A percentile compares a stretch with the other conserved stretches of the same genome.
phyloP scores from a whole-genome alignment of 2,888 invertebrate genomes.

The Drosophila nigritarsus region DNA sequence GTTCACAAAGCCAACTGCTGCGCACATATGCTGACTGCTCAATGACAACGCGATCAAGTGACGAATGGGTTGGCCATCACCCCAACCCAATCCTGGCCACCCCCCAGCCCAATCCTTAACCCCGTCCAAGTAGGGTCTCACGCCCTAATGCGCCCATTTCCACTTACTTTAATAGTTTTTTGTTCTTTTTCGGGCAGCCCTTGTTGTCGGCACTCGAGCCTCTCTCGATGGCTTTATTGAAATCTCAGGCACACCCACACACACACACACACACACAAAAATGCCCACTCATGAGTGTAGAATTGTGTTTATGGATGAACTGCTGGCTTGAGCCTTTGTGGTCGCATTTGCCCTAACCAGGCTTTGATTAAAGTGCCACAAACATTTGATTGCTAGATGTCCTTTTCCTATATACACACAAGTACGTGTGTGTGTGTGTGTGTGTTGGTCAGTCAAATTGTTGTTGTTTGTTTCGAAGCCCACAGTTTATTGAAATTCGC shows the following conservation, averaged over 20 bases:
- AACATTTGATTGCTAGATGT: slow-evolving; percentile 50
- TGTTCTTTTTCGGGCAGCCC: slow-evolving; percentile 56
- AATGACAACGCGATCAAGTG: slow-evolving; percentile 44
- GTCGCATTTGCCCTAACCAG: slow-evolving; percentile 54
- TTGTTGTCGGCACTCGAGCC: slow-evolving; percentile 46
- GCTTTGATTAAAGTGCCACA: slow-evolving; percentile 69
- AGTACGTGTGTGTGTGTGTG: slow-evolving; percentile 28
- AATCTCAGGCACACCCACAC: slow-evolving; percentile 34
- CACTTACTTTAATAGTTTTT: slow-evolving; percentile 78
- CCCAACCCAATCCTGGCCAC: too few relatives aligned
- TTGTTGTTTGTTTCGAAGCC: slow-evolving; percentile 34
- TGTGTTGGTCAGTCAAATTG: slow-evolving; percentile 60
- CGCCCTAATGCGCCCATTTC: slow-evolving; percentile 74
- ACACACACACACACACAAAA: neutral
- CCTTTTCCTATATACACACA: neutral
- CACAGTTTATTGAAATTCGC: slow-evolving; percentile 71
- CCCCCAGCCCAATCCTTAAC: neutral
- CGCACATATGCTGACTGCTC: slow-evolving; percentile 21
- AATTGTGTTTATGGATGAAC: slow-evolving; percentile 35
- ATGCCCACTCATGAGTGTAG: neutral
- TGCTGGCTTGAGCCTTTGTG: slow-evolving; percentile 48
- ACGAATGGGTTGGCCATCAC: slow-evolving; percentile 25
- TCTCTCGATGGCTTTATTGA: slow-evolving; percentile 52
- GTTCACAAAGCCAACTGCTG: slow-evolving; percentile 50
- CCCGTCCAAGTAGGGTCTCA: slow-evolving; percentile 2